Conservation (phyloP, 2,888 invertebrate genomes). For the Tipula unca region DNA sequence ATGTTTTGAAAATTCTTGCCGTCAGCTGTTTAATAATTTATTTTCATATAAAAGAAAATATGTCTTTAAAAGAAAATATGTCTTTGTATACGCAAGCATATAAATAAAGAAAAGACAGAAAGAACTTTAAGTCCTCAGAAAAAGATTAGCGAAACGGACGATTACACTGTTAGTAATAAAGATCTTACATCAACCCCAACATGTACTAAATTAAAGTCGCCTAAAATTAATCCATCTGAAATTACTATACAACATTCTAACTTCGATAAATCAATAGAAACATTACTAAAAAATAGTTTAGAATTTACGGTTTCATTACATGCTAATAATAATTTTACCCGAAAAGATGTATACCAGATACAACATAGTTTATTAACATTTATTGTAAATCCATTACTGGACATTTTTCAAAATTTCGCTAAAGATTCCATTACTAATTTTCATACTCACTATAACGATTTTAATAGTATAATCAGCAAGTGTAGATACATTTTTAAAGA, state of each 20-base stretch:
- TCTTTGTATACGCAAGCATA: no score
- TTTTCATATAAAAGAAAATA: background rate
- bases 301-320: background rate
- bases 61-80: no score
- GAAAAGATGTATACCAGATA: background rate
- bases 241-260: background rate
- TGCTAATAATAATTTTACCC: background rate
- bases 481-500: background rate
- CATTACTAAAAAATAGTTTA: background rate
- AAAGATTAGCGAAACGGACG: no score
- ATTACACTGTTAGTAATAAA: no score
- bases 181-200: no score
- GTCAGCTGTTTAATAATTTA: background rate
- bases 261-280: background rate
- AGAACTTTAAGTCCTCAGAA: background rate
- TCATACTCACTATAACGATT: background rate
- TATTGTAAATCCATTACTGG: background rate
- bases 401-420: background rate
- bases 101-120: background rate
- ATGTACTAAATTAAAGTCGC: background rate
- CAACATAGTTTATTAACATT: background rate
- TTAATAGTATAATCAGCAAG: background rate
- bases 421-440: background rate
- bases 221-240: background rate
- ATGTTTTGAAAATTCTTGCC: background rate